These are phyloP conservation scores for Escarpia spicata DNA, from an alignment of 2,888 invertebrate genomes.

Conservation along the genomic window DNA sequence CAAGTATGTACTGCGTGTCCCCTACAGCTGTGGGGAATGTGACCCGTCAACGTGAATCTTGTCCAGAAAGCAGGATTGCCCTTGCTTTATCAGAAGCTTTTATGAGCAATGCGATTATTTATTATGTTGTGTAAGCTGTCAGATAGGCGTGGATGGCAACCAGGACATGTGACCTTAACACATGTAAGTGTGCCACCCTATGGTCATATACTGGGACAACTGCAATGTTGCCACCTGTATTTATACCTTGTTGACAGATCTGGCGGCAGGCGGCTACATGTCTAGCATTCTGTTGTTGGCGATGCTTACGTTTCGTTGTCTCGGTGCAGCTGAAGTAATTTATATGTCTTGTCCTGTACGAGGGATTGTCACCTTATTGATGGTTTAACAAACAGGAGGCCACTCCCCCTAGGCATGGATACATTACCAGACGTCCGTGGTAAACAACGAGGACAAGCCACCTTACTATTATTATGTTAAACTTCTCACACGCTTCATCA, in stretches of 20 bases:
- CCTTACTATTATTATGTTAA: background rate
- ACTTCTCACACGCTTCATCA: background rate
- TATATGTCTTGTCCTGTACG: background rate
- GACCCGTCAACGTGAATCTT: background rate
- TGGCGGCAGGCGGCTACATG: background rate
- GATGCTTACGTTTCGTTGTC: background rate
- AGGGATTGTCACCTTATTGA: background rate
- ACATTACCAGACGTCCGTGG: background rate
- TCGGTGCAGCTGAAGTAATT: background rate
- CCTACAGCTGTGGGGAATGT: background rate
- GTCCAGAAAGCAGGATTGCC: conserved; percentile 16
- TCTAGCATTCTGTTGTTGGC: too few relatives aligned
- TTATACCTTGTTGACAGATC: background rate
- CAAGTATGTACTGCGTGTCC: background rate
- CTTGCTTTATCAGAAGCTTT: background rate
- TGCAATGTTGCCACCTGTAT: background rate
- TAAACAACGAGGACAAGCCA: background rate
- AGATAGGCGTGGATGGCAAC: background rate
- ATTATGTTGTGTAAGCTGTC: background rate
- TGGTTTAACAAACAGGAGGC: background rate
- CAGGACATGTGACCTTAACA: conserved; percentile 9
- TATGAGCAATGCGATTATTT: background rate
- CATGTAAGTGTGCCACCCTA: background rate
- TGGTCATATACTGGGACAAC: conserved; percentile 8
- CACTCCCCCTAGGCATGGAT: background rate